Percentiles rank a stretch among this genome's conserved stretches.
These are phyloP conservation scores for Hypselothyrea guttata DNA, from an alignment of 2,888 invertebrate genomes.

Conservation along the genomic window DNA sequence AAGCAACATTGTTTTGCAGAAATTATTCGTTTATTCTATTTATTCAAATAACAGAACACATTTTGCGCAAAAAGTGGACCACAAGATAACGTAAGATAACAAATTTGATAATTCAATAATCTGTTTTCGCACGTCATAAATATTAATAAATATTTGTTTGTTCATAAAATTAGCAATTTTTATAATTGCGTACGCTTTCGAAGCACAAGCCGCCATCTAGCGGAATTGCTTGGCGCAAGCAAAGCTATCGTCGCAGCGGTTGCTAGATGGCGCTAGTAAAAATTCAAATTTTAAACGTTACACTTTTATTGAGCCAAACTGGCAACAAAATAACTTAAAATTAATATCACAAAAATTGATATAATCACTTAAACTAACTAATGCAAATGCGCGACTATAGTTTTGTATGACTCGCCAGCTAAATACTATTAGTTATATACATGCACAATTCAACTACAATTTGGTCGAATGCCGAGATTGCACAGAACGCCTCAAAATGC, in stretches of 20 bases:
- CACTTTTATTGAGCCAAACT: conserved; percentile 38
- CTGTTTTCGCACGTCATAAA: too few relatives aligned
- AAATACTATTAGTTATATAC: conserved; percentile 4
- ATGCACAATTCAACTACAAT: conserved; percentile 52
- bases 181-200: too few relatives aligned
- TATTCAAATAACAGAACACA: too few relatives aligned
- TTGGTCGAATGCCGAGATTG: conserved; percentile 83
- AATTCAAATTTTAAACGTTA: conserved; percentile 13
- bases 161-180: too few relatives aligned
- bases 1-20: too few relatives aligned
- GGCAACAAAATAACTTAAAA: conserved; percentile 41
- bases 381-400: conserved; percentile 32
- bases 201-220: background rate
- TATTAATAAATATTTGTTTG: too few relatives aligned
- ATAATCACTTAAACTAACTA: conserved; percentile 30
- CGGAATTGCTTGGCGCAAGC: background rate
- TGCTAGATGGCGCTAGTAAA: background rate
- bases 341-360: conserved; percentile 47
- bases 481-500: conserved; percentile 84
- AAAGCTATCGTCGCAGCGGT: background rate
- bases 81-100: too few relatives aligned
- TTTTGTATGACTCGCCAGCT: conserved; percentile 11
- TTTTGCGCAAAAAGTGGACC: too few relatives aligned
- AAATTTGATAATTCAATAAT: too few relatives aligned
- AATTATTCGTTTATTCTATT: too few relatives aligned